Evolutionary conservation across 2,113 vertebrate species (phyloP).

Genomic region (Stercorarius parasiticus): DNA sequence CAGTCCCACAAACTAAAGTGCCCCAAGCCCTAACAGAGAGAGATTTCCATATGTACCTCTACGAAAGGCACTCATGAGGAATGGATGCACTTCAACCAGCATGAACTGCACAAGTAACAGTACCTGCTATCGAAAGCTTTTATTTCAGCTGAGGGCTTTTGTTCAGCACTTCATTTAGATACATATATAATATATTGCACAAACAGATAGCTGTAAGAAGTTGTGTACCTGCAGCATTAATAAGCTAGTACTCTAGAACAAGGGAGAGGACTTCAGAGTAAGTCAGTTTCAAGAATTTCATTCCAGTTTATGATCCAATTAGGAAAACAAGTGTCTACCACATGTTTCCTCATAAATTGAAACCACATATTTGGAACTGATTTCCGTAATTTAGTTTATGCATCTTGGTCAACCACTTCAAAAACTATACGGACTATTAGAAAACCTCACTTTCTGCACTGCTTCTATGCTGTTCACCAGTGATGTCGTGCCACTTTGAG

Average conservation of each 20-base stretch:
- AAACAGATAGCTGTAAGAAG: background rate
- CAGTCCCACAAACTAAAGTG: background rate
- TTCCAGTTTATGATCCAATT: background rate
- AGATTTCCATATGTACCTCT: background rate
- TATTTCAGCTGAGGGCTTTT: background rate
- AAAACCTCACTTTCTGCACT: background rate
- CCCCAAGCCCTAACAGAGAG: background rate
- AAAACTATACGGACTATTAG: background rate
- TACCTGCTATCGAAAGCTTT: background rate
- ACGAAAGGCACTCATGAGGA: background rate
- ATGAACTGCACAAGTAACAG: background rate
- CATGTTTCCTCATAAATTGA: conserved; percentile 39
- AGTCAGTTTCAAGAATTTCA: background rate
- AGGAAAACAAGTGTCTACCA: conserved; percentile 17
- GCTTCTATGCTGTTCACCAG: background rate
- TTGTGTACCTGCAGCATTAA: background rate
- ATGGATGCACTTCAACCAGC: background rate
- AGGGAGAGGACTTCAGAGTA: background rate
- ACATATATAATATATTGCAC: background rate
- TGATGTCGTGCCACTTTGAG: fast-evolving
- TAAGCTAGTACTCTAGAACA: background rate
- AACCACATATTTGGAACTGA: conserved; percentile 16
- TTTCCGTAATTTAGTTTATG: background rate
- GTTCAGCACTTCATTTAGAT: background rate
- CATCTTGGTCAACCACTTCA: conserved; percentile 49